Evolutionary conservation across 2,113 vertebrate genomes (phyloP), one percentile per base, ranked within the genome.

Genomic region (Labeo catla): DNA sequence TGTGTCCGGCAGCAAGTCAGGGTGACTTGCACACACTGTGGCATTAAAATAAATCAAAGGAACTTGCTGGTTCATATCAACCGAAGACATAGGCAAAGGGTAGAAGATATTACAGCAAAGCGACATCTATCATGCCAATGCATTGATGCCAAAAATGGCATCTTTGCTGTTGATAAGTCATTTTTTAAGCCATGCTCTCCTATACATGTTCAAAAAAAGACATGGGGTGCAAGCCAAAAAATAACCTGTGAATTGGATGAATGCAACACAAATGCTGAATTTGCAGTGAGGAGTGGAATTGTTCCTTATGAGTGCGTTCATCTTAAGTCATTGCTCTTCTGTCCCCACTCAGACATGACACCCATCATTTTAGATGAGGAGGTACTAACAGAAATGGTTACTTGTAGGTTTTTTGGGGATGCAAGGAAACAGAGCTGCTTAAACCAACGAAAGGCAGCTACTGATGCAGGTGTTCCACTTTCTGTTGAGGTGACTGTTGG

Each of bases 261-360:
- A 57, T 73, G 66, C 66, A 84, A 57, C 23, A 73, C 66, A 84
- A 73, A 73, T 54, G 49, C 66, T 54, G 66, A 73, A 49, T 84
- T 84, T 84, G 82, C 65, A 84, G 66, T 83, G 8, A 52, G 47
- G 34, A 84, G 82, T 72, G 66, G 47, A 57, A 84, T 84, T 52
- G 15, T 84, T 73, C 65, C 81, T 73, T 84, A 54, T 57, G 49
- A 73, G 49, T 52, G 74, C 74, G 54, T 73, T 49, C 66, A 84
- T 84, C 28, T 72, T 2, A 84, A 84, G 50, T 84, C 65, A 54
- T 57, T 84, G 47, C 47, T 73, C 49, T 84, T 84, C 82, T 84
- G 66, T 28, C 34, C 68, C n/a, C 36, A 8, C 23, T 54, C 23
- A 16, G 82, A 59, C 50, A 84, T 16, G 13, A 70, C 82, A 73